These are phyloP conservation scores for Myiozetetes cayanensis DNA, from an alignment of 2,113 vertebrate genomes.

Conservation along the genomic window DNA sequence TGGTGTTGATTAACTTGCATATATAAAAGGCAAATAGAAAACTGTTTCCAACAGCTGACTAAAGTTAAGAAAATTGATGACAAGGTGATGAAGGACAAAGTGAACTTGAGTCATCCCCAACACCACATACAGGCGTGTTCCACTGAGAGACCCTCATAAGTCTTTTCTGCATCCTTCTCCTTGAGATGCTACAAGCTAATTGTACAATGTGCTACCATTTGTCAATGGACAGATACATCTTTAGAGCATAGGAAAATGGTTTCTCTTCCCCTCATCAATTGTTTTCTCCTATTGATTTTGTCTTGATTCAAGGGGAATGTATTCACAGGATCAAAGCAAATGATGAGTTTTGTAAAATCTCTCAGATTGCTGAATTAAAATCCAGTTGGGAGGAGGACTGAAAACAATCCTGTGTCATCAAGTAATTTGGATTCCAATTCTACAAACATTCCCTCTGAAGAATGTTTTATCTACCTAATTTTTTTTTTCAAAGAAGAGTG, in stretches of 20 bases:
- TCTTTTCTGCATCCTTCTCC: neutral
- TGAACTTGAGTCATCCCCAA: neutral
- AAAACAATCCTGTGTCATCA: neutral
- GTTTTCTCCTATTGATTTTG: slow-evolving; percentile 15
- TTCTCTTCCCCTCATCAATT: neutral
- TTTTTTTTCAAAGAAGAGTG: neutral
- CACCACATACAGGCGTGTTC: accelerated
- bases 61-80: neutral
- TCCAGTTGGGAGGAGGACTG: neutral
- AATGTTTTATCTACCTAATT: neutral
- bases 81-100: neutral
- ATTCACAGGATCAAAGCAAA: slow-evolving; percentile 12
- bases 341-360: slow-evolving; percentile 6
- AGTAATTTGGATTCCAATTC: neutral
- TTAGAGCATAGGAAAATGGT: neutral
- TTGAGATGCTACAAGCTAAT: neutral
- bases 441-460: neutral
- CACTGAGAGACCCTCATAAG: neutral
- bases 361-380: slow-evolving; percentile 23
- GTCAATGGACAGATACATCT: neutral
- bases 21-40: neutral
- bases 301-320: slow-evolving; percentile 26
- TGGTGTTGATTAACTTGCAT: neutral
- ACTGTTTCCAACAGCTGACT: neutral
- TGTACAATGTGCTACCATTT: neutral